These are phyloP conservation scores for Chitala chitala DNA, from an alignment of 2,113 vertebrate genomes.

Conservation along the genomic window DNA sequence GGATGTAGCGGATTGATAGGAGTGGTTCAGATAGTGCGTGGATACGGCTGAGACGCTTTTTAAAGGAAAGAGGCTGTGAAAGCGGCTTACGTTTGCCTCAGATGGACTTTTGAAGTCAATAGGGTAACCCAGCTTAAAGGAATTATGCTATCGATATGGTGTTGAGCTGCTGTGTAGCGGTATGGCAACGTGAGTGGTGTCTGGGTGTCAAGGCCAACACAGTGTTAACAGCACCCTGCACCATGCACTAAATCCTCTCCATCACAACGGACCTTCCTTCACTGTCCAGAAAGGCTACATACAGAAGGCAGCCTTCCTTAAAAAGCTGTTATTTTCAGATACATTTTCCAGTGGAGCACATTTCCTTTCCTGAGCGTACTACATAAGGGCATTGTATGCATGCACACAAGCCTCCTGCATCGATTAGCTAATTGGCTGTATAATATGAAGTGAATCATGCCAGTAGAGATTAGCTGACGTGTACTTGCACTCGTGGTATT, in stretches of 20 bases:
- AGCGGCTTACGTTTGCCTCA: constrained; percentile 51
- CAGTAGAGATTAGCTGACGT: too few relatives aligned
- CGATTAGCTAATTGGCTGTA: too few relatives aligned
- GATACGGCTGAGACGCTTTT: constrained; percentile 22
- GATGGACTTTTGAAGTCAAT: constrained; percentile 38
- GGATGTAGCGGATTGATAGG: constrained; percentile 44
- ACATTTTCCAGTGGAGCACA: too few relatives aligned
- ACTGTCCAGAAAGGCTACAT: neutral
- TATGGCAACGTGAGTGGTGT: neutral
- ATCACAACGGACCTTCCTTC: neutral
- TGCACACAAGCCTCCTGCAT: too few relatives aligned
- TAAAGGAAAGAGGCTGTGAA: constrained; percentile 38
- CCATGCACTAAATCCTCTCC: too few relatives aligned
- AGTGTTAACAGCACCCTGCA: neutral
- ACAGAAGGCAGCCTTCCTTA: neutral
- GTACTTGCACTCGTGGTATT: too few relatives aligned
- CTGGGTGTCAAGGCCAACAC: neutral
- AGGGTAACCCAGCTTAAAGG: constrained; percentile 39
- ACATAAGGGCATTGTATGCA: too few relatives aligned
- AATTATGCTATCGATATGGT: constrained; percentile 40
- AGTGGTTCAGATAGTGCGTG: constrained; percentile 46
- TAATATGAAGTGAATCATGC: too few relatives aligned
- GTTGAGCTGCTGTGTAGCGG: neutral
- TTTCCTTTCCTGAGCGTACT: too few relatives aligned
- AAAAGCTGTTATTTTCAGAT: too few relatives aligned